Percentiles rank a stretch among this genome's conserved stretches.
phyloP scores from a whole-genome alignment of 2,888 invertebrate genomes.

The Harpalus rufipes region DNA sequence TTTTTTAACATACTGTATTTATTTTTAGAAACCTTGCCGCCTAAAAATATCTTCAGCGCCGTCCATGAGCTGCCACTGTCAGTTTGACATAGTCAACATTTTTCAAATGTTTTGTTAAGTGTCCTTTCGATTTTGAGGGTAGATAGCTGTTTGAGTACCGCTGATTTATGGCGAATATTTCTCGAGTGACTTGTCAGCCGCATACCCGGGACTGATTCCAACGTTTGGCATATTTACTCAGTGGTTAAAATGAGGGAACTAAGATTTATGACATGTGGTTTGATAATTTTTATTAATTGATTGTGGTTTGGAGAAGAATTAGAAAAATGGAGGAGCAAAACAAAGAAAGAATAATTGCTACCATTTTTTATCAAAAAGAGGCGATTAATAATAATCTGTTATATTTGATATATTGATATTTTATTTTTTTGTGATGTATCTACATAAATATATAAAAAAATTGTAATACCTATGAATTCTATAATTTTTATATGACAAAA shows the following conservation, averaged over 20 bases:
- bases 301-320: constrained; percentile 11
- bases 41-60: neutral
- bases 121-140: constrained; percentile 18
- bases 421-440: neutral
- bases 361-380: neutral
- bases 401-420: neutral
- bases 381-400: neutral
- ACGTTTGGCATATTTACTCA: constrained; percentile 27
- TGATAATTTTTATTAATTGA: constrained; percentile 40
- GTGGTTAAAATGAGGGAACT: constrained; percentile 12
- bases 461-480: no score
- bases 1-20: no score
- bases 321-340: neutral
- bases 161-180: constrained; percentile 51
- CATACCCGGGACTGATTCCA: neutral
- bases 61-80: constrained; percentile 13
- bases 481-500: no score
- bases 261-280: constrained; percentile 23
- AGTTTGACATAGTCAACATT: constrained; percentile 18
- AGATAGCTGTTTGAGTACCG: constrained; percentile 21
- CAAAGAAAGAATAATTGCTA: neutral
- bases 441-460: no score
- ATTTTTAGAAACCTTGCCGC: no score
- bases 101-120: constrained; percentile 27
- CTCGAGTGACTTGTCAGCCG: constrained; percentile 18